A percentile compares a stretch with the other conserved stretches of the same genome.
These are phyloP conservation scores for Dolichallabes microphthalmus DNA, from an alignment of 2,113 vertebrate species.

Conservation along the genomic window DNA sequence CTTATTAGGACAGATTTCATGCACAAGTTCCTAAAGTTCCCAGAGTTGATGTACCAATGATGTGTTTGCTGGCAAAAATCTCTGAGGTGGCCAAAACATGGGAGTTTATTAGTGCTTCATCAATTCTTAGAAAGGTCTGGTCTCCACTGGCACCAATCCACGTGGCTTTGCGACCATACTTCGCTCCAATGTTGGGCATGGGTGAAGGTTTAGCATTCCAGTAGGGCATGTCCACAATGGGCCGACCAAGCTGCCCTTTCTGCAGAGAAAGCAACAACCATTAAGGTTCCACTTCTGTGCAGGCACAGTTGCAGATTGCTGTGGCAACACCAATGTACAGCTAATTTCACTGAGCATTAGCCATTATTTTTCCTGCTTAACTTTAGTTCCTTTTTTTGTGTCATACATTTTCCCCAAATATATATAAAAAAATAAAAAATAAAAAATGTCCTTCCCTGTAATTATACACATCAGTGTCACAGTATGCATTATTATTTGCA, in stretches of 20 bases:
- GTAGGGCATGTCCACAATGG: constrained; percentile 95
- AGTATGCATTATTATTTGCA: neutral
- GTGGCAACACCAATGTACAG: neutral
- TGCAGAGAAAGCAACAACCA: constrained; percentile 55
- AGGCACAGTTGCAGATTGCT: neutral
- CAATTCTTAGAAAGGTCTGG: constrained; percentile 95
- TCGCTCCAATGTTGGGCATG: constrained; percentile 98
- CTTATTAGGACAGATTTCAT: neutral
- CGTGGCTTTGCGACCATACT: constrained; percentile 94
- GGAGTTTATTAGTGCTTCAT: constrained; percentile 98
- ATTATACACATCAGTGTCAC: neutral
- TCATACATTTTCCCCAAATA: neutral
- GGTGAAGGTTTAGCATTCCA: constrained; percentile 97
- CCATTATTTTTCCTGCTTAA: neutral
- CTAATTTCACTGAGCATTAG: neutral
- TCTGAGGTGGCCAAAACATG: constrained; percentile 97
- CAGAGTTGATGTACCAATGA: constrained; percentile 78
- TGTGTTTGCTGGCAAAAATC: constrained; percentile 98
- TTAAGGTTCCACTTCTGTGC: neutral
- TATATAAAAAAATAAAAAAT: neutral
- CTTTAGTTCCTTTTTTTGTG: neutral
- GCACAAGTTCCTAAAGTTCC: neutral
- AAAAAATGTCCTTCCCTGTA: neutral
- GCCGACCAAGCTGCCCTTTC: constrained; percentile 97
- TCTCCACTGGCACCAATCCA: constrained; percentile 98